Conservation (phyloP, 2,888 invertebrate species). For the Agriopis leucophaearia region DNA sequence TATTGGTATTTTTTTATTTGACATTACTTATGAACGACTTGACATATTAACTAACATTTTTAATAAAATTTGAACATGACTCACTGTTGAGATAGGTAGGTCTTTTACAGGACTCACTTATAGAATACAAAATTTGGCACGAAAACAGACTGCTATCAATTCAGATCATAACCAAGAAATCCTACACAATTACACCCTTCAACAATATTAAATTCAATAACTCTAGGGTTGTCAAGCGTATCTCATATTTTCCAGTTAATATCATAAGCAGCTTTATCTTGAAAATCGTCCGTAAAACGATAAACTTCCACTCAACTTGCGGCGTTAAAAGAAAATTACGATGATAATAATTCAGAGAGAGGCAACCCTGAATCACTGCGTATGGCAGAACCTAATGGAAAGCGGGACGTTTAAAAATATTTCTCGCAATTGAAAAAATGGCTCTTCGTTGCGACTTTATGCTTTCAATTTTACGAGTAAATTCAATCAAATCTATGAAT, state of each 20-base stretch:
- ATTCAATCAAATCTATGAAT: neutral
- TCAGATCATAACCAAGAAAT: neutral
- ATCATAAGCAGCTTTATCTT: constrained; percentile 37
- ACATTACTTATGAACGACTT: no score
- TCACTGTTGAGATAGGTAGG: no score
- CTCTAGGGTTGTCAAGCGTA: constrained; percentile 32
- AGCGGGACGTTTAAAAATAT: constrained; percentile 63
- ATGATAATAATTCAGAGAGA: constrained; percentile 62
- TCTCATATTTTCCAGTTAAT: constrained; percentile 28
- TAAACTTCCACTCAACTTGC: constrained; percentile 58
- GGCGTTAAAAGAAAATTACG: constrained; percentile 58
- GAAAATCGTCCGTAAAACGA: constrained; percentile 49
- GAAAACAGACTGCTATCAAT: neutral
- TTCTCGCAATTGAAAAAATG: constrained; percentile 66
- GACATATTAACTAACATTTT: no score
- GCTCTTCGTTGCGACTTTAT: constrained; percentile 32
- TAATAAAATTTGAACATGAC: no score
- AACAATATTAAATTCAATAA: constrained; percentile 27
- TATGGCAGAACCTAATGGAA: constrained; percentile 69
- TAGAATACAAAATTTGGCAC: no score
- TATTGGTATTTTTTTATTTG: no score
- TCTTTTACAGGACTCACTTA: no score
- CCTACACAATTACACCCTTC: neutral
- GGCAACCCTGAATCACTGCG: constrained; percentile 69
- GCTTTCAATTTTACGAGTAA: neutral